Conservation (phyloP, 2,797 vertebrate species). For the Dipus sagitta region DNA sequence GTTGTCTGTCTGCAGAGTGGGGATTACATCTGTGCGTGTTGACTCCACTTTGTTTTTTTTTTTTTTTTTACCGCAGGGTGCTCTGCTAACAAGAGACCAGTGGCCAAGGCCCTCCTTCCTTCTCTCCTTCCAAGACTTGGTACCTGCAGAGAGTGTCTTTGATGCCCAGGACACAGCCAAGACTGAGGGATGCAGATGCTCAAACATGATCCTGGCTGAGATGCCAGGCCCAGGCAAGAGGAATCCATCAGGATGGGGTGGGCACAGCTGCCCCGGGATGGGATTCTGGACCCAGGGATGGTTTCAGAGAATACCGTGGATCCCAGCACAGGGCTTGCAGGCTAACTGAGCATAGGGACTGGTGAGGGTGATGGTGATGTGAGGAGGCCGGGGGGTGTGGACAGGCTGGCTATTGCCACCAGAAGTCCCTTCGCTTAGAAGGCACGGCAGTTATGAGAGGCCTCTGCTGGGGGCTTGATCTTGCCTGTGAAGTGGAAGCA, state of each 20-base stretch:
- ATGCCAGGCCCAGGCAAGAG: background rate
- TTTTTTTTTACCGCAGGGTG: background rate
- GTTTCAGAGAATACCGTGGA: background rate
- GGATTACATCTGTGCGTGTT: background rate
- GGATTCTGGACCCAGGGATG: background rate
- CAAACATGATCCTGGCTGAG: background rate
- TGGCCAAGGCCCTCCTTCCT: background rate
- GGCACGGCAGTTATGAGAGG: background rate
- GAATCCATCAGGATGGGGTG: background rate
- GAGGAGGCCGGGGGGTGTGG: background rate
- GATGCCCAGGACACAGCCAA: background rate
- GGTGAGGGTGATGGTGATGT: background rate
- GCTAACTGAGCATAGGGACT: accelerated
- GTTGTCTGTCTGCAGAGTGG: background rate
- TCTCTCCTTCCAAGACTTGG: background rate
- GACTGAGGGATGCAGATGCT: background rate
- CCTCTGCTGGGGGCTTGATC: background rate
- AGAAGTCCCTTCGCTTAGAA: background rate
- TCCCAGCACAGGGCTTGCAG: background rate
- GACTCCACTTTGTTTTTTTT: background rate
- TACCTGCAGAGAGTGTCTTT: background rate
- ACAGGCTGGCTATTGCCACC: background rate
- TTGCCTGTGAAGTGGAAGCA: background rate
- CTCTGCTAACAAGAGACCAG: background rate
- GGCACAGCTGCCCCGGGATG: background rate